These are phyloP conservation scores for Cyphomyrus discorhynchus DNA, from an alignment of 2,113 vertebrate genomes.

Conservation along the genomic window DNA sequence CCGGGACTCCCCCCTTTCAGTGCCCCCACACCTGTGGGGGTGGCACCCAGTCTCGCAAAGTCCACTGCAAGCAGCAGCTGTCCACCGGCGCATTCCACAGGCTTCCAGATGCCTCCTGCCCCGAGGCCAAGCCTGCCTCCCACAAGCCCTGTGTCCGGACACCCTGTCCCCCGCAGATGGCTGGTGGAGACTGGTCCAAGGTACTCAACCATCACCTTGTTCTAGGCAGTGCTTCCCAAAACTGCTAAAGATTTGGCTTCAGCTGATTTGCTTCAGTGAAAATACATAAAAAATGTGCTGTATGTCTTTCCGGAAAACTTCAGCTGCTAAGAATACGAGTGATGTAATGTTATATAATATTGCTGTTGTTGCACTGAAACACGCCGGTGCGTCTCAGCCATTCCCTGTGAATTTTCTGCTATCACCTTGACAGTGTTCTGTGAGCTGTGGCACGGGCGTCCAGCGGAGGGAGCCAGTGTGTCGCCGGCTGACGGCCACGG, in stretches of 20 bases:
- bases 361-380: not conserved
- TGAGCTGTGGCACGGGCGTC: conserved; percentile 75
- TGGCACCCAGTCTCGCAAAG: conserved; percentile 69
- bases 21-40: conserved; percentile 79
- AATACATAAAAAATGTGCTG: not conserved
- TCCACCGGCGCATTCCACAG: conserved; percentile 73
- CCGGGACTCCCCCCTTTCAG: conserved; percentile 42
- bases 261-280: not conserved
- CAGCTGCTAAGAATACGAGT: not conserved
- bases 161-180: conserved; percentile 70
- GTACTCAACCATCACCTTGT: conserved; percentile 46
- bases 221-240: not conserved
- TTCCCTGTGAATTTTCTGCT: not conserved
- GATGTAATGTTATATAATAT: not conserved
- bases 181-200: conserved; percentile 75
- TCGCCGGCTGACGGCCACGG: conserved; percentile 62
- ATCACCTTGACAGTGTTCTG: conserved; percentile 68
- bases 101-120: conserved; percentile 62
- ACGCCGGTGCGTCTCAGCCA: too few species aligned
- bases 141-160: conserved; percentile 64
- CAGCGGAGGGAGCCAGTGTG: conserved; percentile 72
- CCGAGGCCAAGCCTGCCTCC: conserved; percentile 48
- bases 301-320: not conserved
- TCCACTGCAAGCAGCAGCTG: conserved; percentile 78
- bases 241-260: not conserved